Evolutionary conservation across 2,797 vertebrate species (phyloP).

Genomic region (Tapera naevia): DNA sequence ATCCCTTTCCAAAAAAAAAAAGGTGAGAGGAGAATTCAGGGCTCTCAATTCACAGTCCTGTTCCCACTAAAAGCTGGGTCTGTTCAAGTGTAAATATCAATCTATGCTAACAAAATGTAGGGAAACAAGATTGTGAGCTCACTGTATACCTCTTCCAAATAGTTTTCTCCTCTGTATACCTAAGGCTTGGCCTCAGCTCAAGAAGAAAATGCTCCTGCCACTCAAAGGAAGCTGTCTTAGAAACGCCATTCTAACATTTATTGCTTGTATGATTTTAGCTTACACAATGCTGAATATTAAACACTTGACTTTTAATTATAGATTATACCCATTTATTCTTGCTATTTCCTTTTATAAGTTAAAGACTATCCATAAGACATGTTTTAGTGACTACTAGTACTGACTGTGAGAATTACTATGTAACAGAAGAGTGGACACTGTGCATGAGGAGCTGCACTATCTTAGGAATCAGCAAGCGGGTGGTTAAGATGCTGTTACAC

Average conservation of each 20-base stretch:
- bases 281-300: neutral
- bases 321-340: neutral
- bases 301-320: fast-evolving
- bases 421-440: neutral
- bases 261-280: neutral
- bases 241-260: neutral
- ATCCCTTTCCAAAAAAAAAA: neutral
- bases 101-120: neutral
- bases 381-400: neutral
- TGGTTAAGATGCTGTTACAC: neutral
- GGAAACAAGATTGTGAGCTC: neutral
- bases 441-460: neutral
- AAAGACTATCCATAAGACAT: neutral
- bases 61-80: neutral
- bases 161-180: neutral
- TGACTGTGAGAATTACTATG: neutral
- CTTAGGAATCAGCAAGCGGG: fast-evolving
- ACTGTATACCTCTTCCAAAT: neutral
- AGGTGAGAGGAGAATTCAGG: neutral
- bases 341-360: neutral
- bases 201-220: neutral
- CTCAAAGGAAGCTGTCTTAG: neutral
- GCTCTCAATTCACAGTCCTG: neutral
- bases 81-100: neutral
- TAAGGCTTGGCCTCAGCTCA: neutral